Conservation (phyloP, 2,113 vertebrate genomes). For the Pampusana beccarii region DNA sequence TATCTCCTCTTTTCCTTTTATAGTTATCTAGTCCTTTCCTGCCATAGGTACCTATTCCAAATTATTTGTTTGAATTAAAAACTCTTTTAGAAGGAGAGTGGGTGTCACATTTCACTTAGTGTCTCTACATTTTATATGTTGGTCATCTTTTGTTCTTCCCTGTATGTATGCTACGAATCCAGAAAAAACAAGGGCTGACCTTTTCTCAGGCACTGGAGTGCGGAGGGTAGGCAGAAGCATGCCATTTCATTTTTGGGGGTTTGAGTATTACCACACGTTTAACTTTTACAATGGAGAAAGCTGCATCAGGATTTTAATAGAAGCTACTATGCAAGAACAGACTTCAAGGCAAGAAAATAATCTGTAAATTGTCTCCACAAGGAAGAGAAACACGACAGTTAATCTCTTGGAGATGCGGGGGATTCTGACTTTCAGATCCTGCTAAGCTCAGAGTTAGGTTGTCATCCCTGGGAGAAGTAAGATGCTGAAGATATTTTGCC, state of each 20-base stretch:
- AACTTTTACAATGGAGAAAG: slow-evolving; percentile 24
- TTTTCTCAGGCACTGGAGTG: neutral
- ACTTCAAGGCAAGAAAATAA: slow-evolving; percentile 23
- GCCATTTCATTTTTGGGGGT: neutral
- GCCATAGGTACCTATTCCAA: neutral
- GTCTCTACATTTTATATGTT: neutral
- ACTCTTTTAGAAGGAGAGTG: neutral
- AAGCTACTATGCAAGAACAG: neutral
- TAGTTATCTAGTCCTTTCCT: neutral
- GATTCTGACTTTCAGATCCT: slow-evolving; percentile 19
- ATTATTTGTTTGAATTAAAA: neutral
- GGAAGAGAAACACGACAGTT: slow-evolving; percentile 21
- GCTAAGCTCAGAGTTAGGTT: neutral
- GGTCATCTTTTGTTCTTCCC: neutral
- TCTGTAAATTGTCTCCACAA: neutral
- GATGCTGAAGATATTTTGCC: neutral
- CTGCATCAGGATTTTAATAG: neutral
- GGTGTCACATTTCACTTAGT: neutral
- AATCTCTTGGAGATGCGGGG: neutral
- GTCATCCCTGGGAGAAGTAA: neutral
- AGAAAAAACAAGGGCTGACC: neutral
- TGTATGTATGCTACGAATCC: neutral
- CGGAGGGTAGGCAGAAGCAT: neutral
- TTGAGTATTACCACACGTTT: neutral
- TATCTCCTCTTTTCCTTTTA: neutral